These are phyloP conservation scores for Meandrusa payeni DNA, from an alignment of 2,888 invertebrate genomes.

Conservation along the genomic window DNA sequence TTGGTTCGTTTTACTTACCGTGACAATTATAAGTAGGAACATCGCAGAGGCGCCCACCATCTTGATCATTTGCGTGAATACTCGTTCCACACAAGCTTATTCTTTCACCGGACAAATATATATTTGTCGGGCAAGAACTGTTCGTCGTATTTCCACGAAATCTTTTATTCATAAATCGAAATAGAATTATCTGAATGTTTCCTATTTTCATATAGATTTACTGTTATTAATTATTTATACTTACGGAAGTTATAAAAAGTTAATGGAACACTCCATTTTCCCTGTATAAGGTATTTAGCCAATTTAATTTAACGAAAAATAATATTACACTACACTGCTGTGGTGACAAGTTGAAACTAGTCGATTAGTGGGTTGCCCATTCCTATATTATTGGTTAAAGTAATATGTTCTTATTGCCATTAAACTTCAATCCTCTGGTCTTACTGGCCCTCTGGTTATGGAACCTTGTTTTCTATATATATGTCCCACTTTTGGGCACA, in stretches of 20 bases:
- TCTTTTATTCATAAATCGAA: conserved; percentile 30
- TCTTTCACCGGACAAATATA: conserved; percentile 59
- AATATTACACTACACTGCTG: no score
- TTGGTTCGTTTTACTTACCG: conserved; percentile 48
- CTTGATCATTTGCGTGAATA: conserved; percentile 36
- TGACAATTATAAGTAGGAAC: conserved; percentile 37
- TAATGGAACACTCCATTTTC: conserved; percentile 31
- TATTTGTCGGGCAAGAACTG: conserved; percentile 61
- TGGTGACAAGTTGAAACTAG: no score
- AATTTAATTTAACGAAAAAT: no score
- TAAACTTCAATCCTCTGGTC: no score
- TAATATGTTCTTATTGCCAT: no score
- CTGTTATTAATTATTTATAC: conserved; percentile 1
- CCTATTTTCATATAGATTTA: conserved; percentile 33
- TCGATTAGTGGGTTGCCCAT: no score
- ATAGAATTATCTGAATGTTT: conserved; percentile 32
- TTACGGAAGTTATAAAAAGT: conserved; percentile 26
- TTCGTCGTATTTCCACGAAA: conserved; percentile 38
- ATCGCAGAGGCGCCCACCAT: conserved; percentile 45
- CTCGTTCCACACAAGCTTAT: conserved; percentile 36
- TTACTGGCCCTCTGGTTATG: no score
- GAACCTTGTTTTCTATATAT: no score
- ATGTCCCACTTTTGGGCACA: no score
- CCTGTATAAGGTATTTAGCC: no score
- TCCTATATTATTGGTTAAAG: no score